Conservation (phyloP, 37 sponge, comb jelly and placozoan genomes). For the Halichondria panicea region DNA sequence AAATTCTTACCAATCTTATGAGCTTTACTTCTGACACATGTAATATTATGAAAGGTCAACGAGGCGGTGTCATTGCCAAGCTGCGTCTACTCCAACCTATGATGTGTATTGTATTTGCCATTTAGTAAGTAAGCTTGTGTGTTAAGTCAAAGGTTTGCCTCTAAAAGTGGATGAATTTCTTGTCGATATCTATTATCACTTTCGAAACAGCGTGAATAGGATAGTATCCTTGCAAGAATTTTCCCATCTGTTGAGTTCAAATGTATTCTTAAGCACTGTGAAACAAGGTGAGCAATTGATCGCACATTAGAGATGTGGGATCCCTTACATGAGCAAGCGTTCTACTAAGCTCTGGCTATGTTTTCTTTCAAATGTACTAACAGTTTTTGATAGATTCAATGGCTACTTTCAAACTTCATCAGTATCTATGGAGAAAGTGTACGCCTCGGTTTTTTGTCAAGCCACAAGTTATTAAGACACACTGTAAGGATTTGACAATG, state of each 20-base stretch:
- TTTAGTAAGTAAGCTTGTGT: conserved; percentile 22
- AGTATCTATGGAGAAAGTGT: conserved; percentile 24
- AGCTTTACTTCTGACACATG: conserved; percentile 35
- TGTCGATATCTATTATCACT: conserved; percentile 47
- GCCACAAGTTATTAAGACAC: conserved; percentile 1
- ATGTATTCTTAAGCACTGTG: conserved; percentile 30
- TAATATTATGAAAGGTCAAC: conserved; percentile 23
- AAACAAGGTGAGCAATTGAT: conserved; percentile 43
- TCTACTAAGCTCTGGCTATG: conserved; percentile 22
- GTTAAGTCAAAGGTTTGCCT: conserved; percentile 40
- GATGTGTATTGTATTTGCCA: conserved; percentile 49
- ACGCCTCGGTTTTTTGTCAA: conserved; percentile 32
- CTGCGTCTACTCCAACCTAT: conserved; percentile 2
- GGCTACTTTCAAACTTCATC: conserved; percentile 27
- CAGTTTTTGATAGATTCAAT: conserved; percentile 20
- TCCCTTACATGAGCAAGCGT: conserved; percentile 11
- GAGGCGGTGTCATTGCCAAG: conserved; percentile 9
- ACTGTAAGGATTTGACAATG: not conserved
- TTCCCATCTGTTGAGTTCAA: conserved; percentile 19
- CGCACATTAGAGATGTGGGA: conserved; percentile 46
- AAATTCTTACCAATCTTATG: not conserved
- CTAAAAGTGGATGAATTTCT: conserved; percentile 38
- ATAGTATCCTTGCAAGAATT: conserved; percentile 27
- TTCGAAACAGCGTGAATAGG: conserved; percentile 31
- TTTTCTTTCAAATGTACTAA: conserved; percentile 27